Percentiles rank a stretch among this genome's conserved stretches.
These are phyloP conservation scores for Pachydiplax longipennis DNA, from an alignment of 2,888 invertebrate species.

Conservation along the genomic window DNA sequence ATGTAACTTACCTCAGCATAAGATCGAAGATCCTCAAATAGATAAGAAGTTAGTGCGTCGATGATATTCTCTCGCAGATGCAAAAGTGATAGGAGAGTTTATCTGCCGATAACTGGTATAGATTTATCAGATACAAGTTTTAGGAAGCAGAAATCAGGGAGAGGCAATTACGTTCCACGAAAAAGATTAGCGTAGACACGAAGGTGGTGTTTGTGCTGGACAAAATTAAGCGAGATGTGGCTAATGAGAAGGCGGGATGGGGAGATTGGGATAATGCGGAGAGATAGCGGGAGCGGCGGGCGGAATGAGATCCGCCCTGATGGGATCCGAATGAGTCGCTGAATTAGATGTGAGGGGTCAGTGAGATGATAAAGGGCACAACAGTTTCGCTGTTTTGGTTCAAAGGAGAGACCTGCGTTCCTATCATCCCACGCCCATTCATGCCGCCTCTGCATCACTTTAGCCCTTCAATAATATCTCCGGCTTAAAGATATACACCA, in stretches of 20 bases:
- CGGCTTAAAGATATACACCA: too few relatives aligned
- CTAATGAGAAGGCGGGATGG: background rate
- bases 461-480: too few relatives aligned
- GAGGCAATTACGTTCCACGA: background rate
- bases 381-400: background rate
- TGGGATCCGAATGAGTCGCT: slow-evolving; percentile 3
- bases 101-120: background rate
- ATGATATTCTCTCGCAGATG: background rate
- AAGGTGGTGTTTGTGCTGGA: background rate
- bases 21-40: background rate
- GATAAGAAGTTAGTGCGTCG: background rate
- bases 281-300: background rate
- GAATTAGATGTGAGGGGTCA: background rate
- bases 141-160: background rate
- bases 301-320: background rate
- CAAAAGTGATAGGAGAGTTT: background rate
- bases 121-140: background rate
- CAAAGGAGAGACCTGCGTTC: background rate
- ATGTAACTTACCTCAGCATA: background rate
- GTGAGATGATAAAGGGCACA: background rate
- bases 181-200: background rate
- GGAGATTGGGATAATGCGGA: background rate
- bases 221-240: background rate
- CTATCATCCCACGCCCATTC: background rate
- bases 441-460: too few relatives aligned